Evolutionary conservation across 2,113 vertebrate species (phyloP).

Genomic region (Podiceps cristatus): DNA sequence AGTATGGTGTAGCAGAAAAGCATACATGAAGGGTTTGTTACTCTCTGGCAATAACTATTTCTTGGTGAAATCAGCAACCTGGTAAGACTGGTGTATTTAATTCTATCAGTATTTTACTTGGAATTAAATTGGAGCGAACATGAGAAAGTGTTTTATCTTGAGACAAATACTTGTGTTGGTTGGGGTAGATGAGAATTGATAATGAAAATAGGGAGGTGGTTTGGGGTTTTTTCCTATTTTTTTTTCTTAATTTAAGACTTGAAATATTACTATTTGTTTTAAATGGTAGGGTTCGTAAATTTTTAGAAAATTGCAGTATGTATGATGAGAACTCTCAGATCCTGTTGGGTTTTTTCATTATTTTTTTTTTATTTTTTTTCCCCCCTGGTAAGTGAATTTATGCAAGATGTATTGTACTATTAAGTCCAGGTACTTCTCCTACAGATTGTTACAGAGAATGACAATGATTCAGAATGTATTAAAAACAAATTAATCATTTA

Average conservation of each 20-base stretch:
- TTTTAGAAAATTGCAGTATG: not conserved
- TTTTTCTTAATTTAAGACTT: not conserved
- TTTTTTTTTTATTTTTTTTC: no score
- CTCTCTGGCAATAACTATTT: not conserved
- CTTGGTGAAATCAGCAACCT: not conserved
- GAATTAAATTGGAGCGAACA: not conserved
- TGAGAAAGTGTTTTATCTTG: not conserved
- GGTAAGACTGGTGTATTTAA: not conserved
- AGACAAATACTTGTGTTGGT: not conserved
- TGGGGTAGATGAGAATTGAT: not conserved
- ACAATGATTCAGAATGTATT: not conserved
- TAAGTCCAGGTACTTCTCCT: not conserved
- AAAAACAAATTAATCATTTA: not conserved
- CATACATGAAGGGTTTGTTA: not conserved
- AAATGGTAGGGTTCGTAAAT: not conserved
- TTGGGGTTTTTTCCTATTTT: accelerated
- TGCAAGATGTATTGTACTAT: not conserved
- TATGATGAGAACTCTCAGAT: not conserved
- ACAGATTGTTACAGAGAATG: not conserved
- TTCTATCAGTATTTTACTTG: not conserved
- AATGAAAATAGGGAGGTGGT: not conserved
- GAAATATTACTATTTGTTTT: not conserved
- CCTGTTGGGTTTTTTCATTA: not conserved
- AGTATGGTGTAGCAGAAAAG: not conserved
- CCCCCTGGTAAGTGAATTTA: not conserved